Percentiles rank a stretch among this genome's conserved stretches.
Evolutionary conservation across 2,888 invertebrate species (phyloP).

Genomic region (Isoperla grammatica): DNA sequence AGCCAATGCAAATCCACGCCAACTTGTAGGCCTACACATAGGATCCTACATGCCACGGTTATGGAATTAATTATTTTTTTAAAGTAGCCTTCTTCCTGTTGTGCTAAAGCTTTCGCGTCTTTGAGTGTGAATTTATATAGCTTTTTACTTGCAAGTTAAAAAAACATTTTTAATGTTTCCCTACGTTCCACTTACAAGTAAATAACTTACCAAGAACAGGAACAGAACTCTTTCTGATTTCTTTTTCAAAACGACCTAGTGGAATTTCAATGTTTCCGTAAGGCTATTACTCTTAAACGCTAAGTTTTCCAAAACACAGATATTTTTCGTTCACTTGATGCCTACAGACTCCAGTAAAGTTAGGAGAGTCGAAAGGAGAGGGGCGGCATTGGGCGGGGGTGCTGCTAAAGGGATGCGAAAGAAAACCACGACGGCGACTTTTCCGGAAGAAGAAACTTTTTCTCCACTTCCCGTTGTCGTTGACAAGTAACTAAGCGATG

Average conservation of each 20-base stretch:
- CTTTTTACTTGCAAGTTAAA: too few species aligned
- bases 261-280: conserved; percentile 5
- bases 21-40: background rate
- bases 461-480: conserved; percentile 24
- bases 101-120: background rate
- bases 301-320: conserved; percentile 22
- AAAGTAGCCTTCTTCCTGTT: background rate
- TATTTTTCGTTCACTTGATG: conserved; percentile 6
- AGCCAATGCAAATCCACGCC: background rate
- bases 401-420: conserved; percentile 16
- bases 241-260: background rate
- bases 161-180: background rate
- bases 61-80: conserved; percentile 5
- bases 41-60: background rate
- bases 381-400: background rate
- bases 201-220: background rate
- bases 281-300: conserved; percentile 7
- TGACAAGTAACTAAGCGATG: conserved; percentile 25
- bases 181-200: background rate
- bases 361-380: background rate
- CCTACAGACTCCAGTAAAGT: conserved; percentile 7
- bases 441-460: conserved; percentile 27
- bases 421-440: conserved; percentile 24
- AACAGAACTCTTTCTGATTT: background rate
- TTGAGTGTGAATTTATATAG: too few species aligned